A percentile compares a stretch with the other conserved stretches of the same genome.
These are phyloP conservation scores for Vollenhovia emeryi DNA, from an alignment of 1,140 invertebrate genomes.

Conservation along the genomic window DNA sequence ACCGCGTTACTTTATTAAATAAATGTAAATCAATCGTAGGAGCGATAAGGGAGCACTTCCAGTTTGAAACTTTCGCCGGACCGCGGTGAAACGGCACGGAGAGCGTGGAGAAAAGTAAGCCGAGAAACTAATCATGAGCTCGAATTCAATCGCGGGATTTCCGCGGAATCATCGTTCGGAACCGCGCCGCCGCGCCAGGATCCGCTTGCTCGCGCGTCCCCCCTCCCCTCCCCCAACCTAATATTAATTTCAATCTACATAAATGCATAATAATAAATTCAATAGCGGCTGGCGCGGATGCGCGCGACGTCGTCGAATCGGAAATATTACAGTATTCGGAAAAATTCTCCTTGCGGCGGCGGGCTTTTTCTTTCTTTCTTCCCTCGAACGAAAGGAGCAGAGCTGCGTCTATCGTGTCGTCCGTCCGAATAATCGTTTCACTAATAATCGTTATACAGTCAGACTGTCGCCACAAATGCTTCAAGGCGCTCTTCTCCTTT, in stretches of 20 bases:
- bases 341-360: slow-evolving; percentile 26
- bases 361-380: neutral
- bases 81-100: neutral
- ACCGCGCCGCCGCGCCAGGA: neutral
- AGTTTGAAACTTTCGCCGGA: slow-evolving; percentile 16
- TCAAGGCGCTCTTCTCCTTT: no score
- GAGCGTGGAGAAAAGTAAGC: slow-evolving; percentile 38
- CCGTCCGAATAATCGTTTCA: neutral
- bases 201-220: no score
- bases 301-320: slow-evolving; percentile 31
- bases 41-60: neutral
- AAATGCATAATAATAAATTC: slow-evolving; percentile 74
- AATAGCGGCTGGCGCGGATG: slow-evolving; percentile 41
- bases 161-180: slow-evolving; percentile 44
- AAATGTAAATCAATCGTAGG: slow-evolving; percentile 14
- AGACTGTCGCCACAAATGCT: no score
- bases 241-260: slow-evolving; percentile 73
- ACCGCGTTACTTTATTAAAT: slow-evolving; percentile 13
- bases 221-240: no score
- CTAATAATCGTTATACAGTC: neutral
- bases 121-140: slow-evolving; percentile 56
- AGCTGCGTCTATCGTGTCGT: neutral
- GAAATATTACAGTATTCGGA: slow-evolving; percentile 22
- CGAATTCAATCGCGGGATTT: slow-evolving; percentile 67
- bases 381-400: neutral